Evolutionary conservation across 2,888 invertebrate genomes (phyloP), one percentile per base, ranked within the genome.

Genomic region (Pecten maximus): DNA sequence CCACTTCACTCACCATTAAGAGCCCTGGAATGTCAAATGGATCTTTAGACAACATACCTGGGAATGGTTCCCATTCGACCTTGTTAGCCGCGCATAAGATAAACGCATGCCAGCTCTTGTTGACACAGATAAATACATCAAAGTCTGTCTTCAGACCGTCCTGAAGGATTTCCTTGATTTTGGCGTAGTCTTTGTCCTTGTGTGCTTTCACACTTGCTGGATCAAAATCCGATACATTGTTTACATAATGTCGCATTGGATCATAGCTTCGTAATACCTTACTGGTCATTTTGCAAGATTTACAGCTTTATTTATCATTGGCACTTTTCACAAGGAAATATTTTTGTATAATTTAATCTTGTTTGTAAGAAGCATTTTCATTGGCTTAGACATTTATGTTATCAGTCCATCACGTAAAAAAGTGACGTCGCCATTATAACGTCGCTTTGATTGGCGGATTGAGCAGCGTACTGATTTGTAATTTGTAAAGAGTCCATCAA

Each of bases 21-120:
- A 90, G 48, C 8, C 40, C 91, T 0, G 92, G 91, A 2, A 92
- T 88, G 87, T 90, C 88, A 86, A 89, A 91, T 8, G 91, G 92
- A 39, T 92, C 88, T 16, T 90, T 74, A 0, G 87, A 91, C n/a
- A 90, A 60, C 6, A 89, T 40, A 23, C 87, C 88, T 40, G 87
- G 10, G 1, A 88, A 44, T 2, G 88, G 87, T 23, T 60, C 40
- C 35, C 39, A 44, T 0, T 90, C 88, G 16, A 87, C 87, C 10
- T 87, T 50, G 50, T 86, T 39, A 15, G 91, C 89, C 10, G 89
- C 88, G 40, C 89, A 90, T 6, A 93, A 50, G 40, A 93, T 87
- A 88, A 93, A 93, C 3, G 92, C 93, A 88, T 93, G 93, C 90
- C 89, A 92, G 8, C 54, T 74, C n/a, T 91, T 91, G 90, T 92